Base-by-base conservation (phyloP, 2,888 invertebrate species). In the Stenotaenia linearis region DNA sequence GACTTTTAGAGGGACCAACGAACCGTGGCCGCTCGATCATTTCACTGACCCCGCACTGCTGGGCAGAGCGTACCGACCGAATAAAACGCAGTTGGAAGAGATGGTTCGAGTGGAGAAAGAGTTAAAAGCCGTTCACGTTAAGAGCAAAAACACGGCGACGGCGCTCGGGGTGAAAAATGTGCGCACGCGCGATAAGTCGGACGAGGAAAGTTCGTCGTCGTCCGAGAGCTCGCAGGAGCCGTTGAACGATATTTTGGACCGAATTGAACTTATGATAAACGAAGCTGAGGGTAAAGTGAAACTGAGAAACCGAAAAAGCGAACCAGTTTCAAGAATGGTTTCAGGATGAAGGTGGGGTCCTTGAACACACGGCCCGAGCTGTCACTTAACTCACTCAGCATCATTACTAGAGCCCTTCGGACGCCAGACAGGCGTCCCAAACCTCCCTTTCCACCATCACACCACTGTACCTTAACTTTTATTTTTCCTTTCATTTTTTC, bases 371-470 rank as follows among this genome's bases (percentile, higher is more conserved):
- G 61, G 61, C 25, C 61, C 23, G 61, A 61, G 61, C 61, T 61
- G 61, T 61, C 61, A 61, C 61, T 61, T 61, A 61, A 61, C 61
- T 61, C 61, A 61, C 61, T 61, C 61, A 61, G 61, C 61, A 61
- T 61, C 61, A 61, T 61, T 61, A 61, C 61, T 23, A 23, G 61
- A 61, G 61, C 61, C 61, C 61, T 61, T 61, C 23, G 61, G 61
- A 61, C 61, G 61, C 61, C 61, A 61, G 61, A 61, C 61, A 61
- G 61, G 25, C 61, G 61, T 61, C 61, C 61, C 61, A 23, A 25
- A 10, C 25, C 61, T 61, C 61, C 61, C 61, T 25, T 61, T 9
- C 61, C 45, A 9, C 45, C 45, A 4, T 9, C 45, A 15, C 6
- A 4, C 45, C 32, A 9, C 32, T 6, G 32, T 32, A 18, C 18